These are phyloP conservation scores for Bathynomus jamesi DNA, from an alignment of 1,140 invertebrate species.

Conservation along the genomic window DNA sequence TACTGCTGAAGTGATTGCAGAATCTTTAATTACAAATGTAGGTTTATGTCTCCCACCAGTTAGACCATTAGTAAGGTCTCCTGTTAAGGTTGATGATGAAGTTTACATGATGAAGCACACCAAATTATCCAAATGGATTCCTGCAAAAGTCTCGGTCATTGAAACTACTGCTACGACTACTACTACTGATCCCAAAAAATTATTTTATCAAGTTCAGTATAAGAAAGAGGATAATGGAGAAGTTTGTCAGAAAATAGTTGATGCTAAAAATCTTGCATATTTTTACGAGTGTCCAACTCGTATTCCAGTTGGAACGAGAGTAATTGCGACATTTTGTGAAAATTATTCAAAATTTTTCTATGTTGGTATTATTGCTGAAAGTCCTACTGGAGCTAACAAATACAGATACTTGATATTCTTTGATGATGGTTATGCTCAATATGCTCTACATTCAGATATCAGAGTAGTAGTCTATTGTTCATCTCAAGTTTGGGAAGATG, in stretches of 20 bases:
- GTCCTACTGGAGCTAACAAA: slow-evolving; percentile 66
- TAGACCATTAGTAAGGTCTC: slow-evolving; percentile 40
- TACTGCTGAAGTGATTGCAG: slow-evolving; percentile 40
- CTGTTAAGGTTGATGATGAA: slow-evolving; percentile 43
- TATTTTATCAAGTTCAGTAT: slow-evolving; percentile 39
- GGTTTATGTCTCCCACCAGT: slow-evolving; percentile 45
- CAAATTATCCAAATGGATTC: slow-evolving; percentile 48
- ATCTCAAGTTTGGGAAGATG: slow-evolving; percentile 76
- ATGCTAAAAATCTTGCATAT: slow-evolving; percentile 60
- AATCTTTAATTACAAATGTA: slow-evolving; percentile 37
- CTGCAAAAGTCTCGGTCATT: slow-evolving; percentile 45
- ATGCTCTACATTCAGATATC: slow-evolving; percentile 63
- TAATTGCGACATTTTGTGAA: slow-evolving; percentile 74
- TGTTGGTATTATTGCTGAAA: slow-evolving; percentile 80
- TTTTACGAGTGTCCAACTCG: slow-evolving; percentile 51
- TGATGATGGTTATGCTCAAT: slow-evolving; percentile 90
- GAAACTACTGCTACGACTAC: too few species aligned
- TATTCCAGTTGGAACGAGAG: slow-evolving; percentile 60
- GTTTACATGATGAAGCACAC: slow-evolving; percentile 49
- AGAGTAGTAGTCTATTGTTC: slow-evolving; percentile 63
- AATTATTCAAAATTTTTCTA: slow-evolving; percentile 55
- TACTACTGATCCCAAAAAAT: too few species aligned
- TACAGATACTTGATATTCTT: slow-evolving; percentile 87
- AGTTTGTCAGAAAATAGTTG: slow-evolving; percentile 43
- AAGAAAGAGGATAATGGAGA: slow-evolving; percentile 40